Base-by-base conservation (phyloP, 2,888 invertebrate species). In the Entomobrya proxima region DNA sequence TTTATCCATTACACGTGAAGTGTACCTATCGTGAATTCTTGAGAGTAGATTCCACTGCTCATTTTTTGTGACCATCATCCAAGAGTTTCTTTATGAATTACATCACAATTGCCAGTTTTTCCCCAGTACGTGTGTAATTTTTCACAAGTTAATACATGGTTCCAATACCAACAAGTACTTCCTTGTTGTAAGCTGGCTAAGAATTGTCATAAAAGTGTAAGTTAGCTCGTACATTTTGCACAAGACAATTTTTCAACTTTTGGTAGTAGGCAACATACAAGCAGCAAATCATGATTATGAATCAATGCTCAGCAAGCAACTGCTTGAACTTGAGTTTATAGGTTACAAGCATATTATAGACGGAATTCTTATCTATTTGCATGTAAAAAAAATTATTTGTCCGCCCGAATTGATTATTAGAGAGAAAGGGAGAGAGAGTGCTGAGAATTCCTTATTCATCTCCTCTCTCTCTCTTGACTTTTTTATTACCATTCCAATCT, bases 401-500 rank as follows among this genome's bases (percentile, higher is more conserved):
- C 15, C 32, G n/a, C 15, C 32, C 32, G 32, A 58, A 32, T 6
- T 32, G 30, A 58, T 58, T 32, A 32, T 32, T 32, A n/a, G 30
- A 32, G 30, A 32, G 18, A n/a, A n/a, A n/a, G n/a, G n/a, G n/a
- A n/a, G n/a, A n/a, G n/a, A n/a, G n/a, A n/a, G 55, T 55, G 55
- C 21, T 27, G 55, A 55, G 27, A 58, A 15, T 58, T 64, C 37
- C 11, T 61, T 61, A 44, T 44, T 32, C 58, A n/a, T 11, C 24
- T 37, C 11, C 37, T 11, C 37, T 11, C 37, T 37, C 37, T 37
- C 37, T 64, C 37, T 67, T 67, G 67, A 37, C 24, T 67, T 67
- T 61, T 67, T 72, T 47, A 72, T 72, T 72, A 27, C 47, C 72
- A 72, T 72, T 72, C 72, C 72, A 72, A 72, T 72, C 40, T 40